Percentiles rank a stretch among this genome's conserved stretches.
These are phyloP conservation scores for Coregonus suidteri DNA, from an alignment of 2,797 vertebrate genomes.

Conservation along the genomic window DNA sequence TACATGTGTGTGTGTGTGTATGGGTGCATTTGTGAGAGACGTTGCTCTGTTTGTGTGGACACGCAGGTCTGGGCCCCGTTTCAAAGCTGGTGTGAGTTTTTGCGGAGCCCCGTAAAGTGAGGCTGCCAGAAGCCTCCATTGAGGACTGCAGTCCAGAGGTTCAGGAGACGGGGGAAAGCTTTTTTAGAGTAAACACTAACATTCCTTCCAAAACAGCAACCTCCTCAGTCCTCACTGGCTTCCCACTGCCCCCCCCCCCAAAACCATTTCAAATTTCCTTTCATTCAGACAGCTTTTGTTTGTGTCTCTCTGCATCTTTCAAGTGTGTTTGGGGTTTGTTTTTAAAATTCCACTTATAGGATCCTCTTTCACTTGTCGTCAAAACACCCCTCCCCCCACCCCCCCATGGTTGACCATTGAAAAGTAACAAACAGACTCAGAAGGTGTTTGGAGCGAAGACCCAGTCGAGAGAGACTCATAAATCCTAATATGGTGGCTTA, in stretches of 20 bases:
- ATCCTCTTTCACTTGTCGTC: slow-evolving; percentile 23
- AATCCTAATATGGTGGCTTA: slow-evolving; percentile 44
- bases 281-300: slow-evolving; percentile 55
- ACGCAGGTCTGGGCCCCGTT: slow-evolving; percentile 38
- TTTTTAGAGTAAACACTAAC: slow-evolving; percentile 63
- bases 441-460: slow-evolving; percentile 32
- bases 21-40: slow-evolving; percentile 5
- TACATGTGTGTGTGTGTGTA: too few relatives aligned
- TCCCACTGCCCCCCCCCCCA: slow-evolving; percentile 18
- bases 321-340: slow-evolving; percentile 42
- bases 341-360: slow-evolving; percentile 36
- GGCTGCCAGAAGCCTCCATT: slow-evolving; percentile 56
- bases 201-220: slow-evolving; percentile 58
- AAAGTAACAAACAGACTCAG: slow-evolving; percentile 30
- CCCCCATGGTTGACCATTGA: slow-evolving; percentile 24
- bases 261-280: slow-evolving; percentile 53
- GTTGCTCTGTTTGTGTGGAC: slow-evolving; percentile 40
- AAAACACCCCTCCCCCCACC: background rate
- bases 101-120: slow-evolving; percentile 53
- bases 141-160: slow-evolving; percentile 46
- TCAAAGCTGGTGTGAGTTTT: slow-evolving; percentile 60
- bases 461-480: slow-evolving; percentile 36
- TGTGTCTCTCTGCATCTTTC: slow-evolving; percentile 23
- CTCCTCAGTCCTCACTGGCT: slow-evolving; percentile 4
- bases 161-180: slow-evolving; percentile 39